Evolutionary conservation across 2,888 invertebrate species (phyloP), one percentile per base, ranked within the genome.

Genomic region (Plusia festucae): DNA sequence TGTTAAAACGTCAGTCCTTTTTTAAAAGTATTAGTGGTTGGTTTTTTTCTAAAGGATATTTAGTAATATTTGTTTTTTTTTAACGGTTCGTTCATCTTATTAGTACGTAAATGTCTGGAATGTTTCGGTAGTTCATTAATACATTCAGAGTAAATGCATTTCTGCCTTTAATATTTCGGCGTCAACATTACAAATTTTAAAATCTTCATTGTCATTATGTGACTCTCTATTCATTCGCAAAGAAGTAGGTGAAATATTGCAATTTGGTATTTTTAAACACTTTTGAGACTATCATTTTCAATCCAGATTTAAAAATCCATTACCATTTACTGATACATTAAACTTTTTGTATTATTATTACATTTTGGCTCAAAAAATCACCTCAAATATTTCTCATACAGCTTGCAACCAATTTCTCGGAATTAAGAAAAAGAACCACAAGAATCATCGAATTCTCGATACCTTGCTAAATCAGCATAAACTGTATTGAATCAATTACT

Each of bases 401-500:
- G 7, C 34, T 34, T 11, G 1, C 46, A 46, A 49, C 46, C 46
- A 49, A 20, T 49, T 20, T 49, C 18, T 49, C 11, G 18, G 18
- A 49, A 1, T 9, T n/a, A 5, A 49, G 11, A 49, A 49, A 49
- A 20, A 20, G 9, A 9, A 16, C 46, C 18, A 49, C n/a, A n/a
- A n/a, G 20, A 49, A 49, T 3, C 46, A 49, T 11, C 53, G 51
- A 60, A 54, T 58, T 56, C 55, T 67, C 20, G 46, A 52, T 59
- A 53, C 24, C 65, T 72, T 68, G 62, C 69, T 51, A 79, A 79
- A 79, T 77, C 60, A 53, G 5, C 11, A 34, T 63, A 53, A 72
- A 60, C 52, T 75, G 65, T 69, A 68, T 65, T 49, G 69, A 79
- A 79, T 77, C 72, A 76, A 77, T 77, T 68, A 79, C 52, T 2